Conservation (phyloP, 2,113 vertebrate species). For the Sinocyclocheilus grahami region DNA sequence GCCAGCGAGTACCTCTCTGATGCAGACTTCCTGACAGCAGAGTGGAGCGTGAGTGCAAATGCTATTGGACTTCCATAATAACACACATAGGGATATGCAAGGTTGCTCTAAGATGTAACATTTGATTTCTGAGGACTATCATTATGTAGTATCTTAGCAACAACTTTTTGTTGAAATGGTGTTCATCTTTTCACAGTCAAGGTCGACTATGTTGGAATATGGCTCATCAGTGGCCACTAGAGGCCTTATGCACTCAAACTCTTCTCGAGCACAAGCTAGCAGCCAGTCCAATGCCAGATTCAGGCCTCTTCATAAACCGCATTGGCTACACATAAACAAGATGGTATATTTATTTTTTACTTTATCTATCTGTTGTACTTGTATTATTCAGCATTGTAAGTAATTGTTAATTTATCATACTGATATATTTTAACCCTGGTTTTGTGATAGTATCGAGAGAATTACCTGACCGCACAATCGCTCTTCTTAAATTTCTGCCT, state of each 20-base stretch:
- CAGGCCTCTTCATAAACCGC: conserved; percentile 91
- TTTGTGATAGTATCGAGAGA: conserved; percentile 83
- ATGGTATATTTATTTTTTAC: conserved; percentile 75
- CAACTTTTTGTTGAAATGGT: conserved; percentile 27
- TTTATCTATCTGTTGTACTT: not conserved
- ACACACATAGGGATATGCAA: not conserved
- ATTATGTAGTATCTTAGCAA: conserved; percentile 16
- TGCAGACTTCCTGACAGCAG: conserved; percentile 85
- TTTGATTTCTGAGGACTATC: not conserved
- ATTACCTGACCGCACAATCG: conserved; percentile 84
- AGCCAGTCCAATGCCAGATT: conserved; percentile 84
- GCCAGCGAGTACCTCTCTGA: conserved; percentile 91
- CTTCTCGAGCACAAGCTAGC: conserved; percentile 75
- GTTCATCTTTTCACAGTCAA: conserved; percentile 70
- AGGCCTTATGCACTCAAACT: conserved; percentile 91
- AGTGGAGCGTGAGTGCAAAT: conserved; percentile 88
- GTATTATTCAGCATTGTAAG: too few species aligned
- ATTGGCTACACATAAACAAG: conserved; percentile 89
- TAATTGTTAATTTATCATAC: not conserved
- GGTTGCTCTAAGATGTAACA: not conserved
- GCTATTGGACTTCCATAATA: not conserved
- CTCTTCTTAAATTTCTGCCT: conserved; percentile 91
- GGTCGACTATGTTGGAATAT: conserved; percentile 79
- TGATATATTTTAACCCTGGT: conserved; percentile 29
- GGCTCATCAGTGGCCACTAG: conserved; percentile 86